Percentiles rank a stretch among this genome's conserved stretches.
phyloP scores from a whole-genome alignment of 2,888 invertebrate genomes.

The Calliphora vomitoria region DNA sequence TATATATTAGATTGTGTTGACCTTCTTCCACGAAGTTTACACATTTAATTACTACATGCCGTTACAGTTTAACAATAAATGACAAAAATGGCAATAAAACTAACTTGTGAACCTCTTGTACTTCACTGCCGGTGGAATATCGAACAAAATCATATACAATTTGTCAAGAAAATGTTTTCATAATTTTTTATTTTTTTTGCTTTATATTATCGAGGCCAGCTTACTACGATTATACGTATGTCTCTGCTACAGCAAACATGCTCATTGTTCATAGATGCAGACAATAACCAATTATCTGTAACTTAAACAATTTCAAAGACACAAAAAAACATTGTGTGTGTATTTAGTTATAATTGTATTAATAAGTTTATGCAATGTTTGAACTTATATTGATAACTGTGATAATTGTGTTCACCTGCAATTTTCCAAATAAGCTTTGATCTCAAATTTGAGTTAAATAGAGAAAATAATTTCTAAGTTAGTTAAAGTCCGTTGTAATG shows the following conservation, averaged over 20 bases:
- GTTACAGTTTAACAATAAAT: no score
- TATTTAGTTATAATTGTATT: constrained; percentile 36
- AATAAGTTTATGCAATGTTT: constrained; percentile 41
- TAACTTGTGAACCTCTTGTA: no score
- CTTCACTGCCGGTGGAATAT: no score
- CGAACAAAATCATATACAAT: no score
- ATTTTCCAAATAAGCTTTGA: not conserved
- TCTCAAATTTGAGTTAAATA: not conserved
- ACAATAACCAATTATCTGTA: constrained; percentile 67
- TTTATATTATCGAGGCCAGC: no score
- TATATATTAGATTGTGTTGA: no score
- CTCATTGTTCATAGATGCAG: constrained; percentile 33
- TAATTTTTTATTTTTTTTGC: no score
- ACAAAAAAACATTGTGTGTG: not conserved
- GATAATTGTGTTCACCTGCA: constrained; percentile 54
- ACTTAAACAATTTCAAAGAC: constrained; percentile 34
- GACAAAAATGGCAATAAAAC: no score
- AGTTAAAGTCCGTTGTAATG: not conserved
- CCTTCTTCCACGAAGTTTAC: no score
- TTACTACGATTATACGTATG: not conserved
- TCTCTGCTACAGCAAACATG: not conserved
- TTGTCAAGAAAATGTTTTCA: no score
- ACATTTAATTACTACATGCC: no score
- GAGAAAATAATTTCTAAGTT: constrained; percentile 17
- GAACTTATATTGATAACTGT: constrained; percentile 39